These are phyloP conservation scores for Luscinia megarhynchos DNA, from an alignment of 2,797 vertebrate species.

Conservation along the genomic window DNA sequence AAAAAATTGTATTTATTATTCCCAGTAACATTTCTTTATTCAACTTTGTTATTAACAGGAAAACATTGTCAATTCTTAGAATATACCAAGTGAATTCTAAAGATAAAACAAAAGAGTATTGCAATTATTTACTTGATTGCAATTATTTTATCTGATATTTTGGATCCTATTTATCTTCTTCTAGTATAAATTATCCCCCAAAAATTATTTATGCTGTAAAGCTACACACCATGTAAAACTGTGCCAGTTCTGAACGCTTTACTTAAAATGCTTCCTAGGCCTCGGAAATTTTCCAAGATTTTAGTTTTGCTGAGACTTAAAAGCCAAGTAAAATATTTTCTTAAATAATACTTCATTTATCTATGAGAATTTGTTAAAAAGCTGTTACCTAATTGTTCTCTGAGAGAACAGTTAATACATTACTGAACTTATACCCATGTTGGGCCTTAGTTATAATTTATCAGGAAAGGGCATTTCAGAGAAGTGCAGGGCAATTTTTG, in stretches of 20 bases:
- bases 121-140: neutral
- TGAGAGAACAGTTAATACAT: neutral
- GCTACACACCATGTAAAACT: neutral
- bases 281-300: neutral
- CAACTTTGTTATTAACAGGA: neutral
- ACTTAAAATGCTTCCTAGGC: neutral
- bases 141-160: neutral
- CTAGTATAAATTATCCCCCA: neutral
- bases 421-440: neutral
- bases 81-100: neutral
- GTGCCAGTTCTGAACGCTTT: neutral
- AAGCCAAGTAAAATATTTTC: neutral
- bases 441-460: neutral
- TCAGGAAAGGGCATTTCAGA: neutral
- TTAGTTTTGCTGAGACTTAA: neutral
- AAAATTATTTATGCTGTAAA: neutral
- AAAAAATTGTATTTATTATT: neutral
- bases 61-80: neutral
- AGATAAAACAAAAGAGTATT: neutral
- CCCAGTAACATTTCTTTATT: neutral
- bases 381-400: neutral
- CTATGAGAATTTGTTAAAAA: neutral
- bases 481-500: neutral
- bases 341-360: neutral
- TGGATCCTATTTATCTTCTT: neutral